These are phyloP conservation scores for Liasis olivaceus DNA, from an alignment of 2,797 vertebrate species.

Conservation along the genomic window DNA sequence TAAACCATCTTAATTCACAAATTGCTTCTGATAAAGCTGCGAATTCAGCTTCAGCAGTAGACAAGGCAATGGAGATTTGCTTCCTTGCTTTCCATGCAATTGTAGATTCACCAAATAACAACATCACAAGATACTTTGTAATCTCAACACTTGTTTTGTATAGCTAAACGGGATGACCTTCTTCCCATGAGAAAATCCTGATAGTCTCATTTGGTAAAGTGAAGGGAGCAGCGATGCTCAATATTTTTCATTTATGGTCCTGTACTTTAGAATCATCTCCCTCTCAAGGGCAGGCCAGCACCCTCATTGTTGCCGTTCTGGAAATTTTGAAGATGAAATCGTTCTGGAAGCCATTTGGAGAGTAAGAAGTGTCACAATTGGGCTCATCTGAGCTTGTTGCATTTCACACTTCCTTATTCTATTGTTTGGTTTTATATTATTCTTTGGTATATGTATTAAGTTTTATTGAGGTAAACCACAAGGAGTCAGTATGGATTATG, in stretches of 20 bases:
- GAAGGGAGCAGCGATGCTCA: neutral
- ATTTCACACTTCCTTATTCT: neutral
- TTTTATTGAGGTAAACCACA: too few species aligned
- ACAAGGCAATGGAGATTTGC: too few species aligned
- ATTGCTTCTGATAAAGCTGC: too few species aligned
- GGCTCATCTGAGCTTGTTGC: neutral
- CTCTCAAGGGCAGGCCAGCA: neutral
- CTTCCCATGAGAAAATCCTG: too few species aligned
- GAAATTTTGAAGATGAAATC: neutral
- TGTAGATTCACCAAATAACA: too few species aligned
- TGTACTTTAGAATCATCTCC: neutral
- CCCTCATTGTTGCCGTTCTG: neutral
- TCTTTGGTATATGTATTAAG: neutral
- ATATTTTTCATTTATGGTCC: neutral
- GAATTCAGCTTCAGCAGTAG: too few species aligned
- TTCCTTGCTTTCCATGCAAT: too few species aligned
- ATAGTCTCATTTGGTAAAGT: neutral
- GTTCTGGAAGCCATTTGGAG: neutral
- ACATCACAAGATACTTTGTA: too few species aligned
- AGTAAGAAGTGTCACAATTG: neutral
- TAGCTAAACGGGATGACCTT: too few species aligned
- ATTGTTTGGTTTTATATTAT: neutral
- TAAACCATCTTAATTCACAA: too few species aligned
- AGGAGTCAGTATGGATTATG: too few species aligned
- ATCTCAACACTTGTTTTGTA: too few species aligned